Evolutionary conservation across 2,888 invertebrate species (phyloP).

Genomic region (Hemistola chrysoprasaria): DNA sequence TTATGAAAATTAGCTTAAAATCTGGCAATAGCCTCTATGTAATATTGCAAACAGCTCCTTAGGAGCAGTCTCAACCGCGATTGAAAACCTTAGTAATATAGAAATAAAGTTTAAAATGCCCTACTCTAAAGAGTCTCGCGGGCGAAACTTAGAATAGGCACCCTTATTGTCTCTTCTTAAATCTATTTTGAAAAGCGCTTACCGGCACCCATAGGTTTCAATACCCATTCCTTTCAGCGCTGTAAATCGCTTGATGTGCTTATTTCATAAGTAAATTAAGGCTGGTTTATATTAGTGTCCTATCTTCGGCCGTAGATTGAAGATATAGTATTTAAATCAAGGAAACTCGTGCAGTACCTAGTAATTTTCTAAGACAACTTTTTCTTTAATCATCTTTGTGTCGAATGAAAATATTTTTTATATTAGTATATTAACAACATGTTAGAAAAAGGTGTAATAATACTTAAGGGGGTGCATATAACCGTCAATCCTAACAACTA

Average conservation of each 20-base stretch:
- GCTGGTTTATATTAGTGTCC: conserved; percentile 5
- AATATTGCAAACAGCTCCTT: too few relatives aligned
- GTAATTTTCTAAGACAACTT: too few relatives aligned
- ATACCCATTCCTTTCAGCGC: conserved; percentile 8
- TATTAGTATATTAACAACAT: too few relatives aligned
- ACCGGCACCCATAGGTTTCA: conserved; percentile 30
- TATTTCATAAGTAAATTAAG: conserved; percentile 1
- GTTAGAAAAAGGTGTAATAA: too few relatives aligned
- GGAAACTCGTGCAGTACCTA: too few relatives aligned
- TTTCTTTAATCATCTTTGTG: too few relatives aligned
- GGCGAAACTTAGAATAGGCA: conserved; percentile 2
- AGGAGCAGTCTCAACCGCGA: neutral
- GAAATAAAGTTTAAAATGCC: too few relatives aligned
- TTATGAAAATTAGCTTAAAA: too few relatives aligned
- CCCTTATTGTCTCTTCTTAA: conserved; percentile 3
- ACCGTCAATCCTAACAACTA: too few relatives aligned
- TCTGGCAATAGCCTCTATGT: too few relatives aligned
- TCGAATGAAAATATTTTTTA: too few relatives aligned
- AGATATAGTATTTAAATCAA: conserved; percentile 2
- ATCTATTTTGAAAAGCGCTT: conserved; percentile 1
- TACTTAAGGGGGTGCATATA: too few relatives aligned
- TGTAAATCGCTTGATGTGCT: conserved; percentile 16
- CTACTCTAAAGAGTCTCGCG: neutral
- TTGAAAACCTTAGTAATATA: neutral
- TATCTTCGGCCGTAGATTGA: neutral